Base-by-base conservation (phyloP, 2,113 vertebrate species). In the Mormyrus iriodes region DNA sequence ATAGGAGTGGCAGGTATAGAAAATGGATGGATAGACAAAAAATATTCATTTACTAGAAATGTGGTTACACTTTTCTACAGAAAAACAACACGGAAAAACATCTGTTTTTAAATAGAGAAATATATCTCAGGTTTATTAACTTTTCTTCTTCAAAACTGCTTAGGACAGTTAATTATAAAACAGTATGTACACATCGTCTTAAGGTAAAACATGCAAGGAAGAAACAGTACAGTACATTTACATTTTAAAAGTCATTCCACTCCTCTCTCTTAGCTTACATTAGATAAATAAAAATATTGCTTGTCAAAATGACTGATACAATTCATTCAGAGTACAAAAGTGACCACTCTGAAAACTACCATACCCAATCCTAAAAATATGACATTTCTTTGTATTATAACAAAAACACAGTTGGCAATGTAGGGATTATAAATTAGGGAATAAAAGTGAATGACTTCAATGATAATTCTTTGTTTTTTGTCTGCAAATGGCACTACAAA, bases 51-150 rank as follows among this genome's bases (percentile, higher is more conserved):
- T 76, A 3, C 1, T 12, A 53, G 19, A 87, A 42, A 46, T 44
- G 86, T 24, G 10, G n/a, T 86, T 86, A 35, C 24, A 53, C 35
- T 52, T 44, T 5, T n/a, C 4, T 10, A 86, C 27, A 27, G 21
- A 35, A 53, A 52, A 86, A 86, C 10, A 19, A 85, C 88, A 65
- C n/a, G 21, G 12, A 1, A 55, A 91, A 88, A 44, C 48, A 51
- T 69, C 12, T 24, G 55, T 2, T 89, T n/a, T 94, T 93, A 90
- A 90, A 90, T 94, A 94, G 92, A 95, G 93, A 96, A 95, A 95
- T 94, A 94, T 89, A 93, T 91, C 88, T 94, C 92, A 91, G 89
- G 90, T 95, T 94, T 96, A 95, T 95, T 94, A 92, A 91, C 92
- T 46, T 79, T 53, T 73, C 44, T 4, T 84, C 15, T 90, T 93